Percentiles rank a stretch among this genome's conserved stretches.
Conservation (phyloP, 2,888 invertebrate genomes). For the Pyrrhia umbra region DNA sequence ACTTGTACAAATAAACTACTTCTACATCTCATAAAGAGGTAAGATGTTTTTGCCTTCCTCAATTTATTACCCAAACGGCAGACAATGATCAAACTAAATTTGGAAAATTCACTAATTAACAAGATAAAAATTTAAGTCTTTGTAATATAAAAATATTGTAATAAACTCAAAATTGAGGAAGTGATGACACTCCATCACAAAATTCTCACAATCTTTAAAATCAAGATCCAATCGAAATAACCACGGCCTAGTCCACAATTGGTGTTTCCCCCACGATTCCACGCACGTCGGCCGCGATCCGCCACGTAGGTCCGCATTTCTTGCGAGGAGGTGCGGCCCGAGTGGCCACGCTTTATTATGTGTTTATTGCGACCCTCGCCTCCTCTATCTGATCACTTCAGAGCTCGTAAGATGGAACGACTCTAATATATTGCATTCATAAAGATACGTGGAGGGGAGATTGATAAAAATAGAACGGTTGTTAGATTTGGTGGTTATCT, state of each 20-base stretch:
- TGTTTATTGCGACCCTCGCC: conserved; percentile 78
- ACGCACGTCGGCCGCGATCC: conserved; percentile 57
- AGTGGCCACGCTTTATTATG: conserved; percentile 73
- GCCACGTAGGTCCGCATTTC: conserved; percentile 62
- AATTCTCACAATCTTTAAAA: conserved; percentile 22
- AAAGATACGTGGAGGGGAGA: conserved; percentile 56
- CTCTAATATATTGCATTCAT: conserved; percentile 65
- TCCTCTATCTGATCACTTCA: conserved; percentile 76
- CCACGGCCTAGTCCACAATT: conserved; percentile 37
- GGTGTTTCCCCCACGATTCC: conserved; percentile 44
- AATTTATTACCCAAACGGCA: too few relatives aligned
- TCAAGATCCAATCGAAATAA: conserved; percentile 42
- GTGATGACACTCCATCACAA: neutral
- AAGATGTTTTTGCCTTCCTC: too few relatives aligned
- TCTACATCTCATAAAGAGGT: too few relatives aligned
- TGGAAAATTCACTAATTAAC: too few relatives aligned
- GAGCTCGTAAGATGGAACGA: conserved; percentile 69
- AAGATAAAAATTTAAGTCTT: too few relatives aligned
- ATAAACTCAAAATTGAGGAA: neutral
- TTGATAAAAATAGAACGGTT: conserved; percentile 57
- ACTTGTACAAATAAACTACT: too few relatives aligned
- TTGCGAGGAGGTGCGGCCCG: conserved; percentile 62
- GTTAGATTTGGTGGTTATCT: conserved; percentile 45
- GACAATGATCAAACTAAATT: too few relatives aligned
- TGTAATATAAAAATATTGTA: too few relatives aligned